A percentile compares a stretch with the other conserved stretches of the same genome.
Conservation (phyloP, 2,797 vertebrate species). For the Xiphorhynchus erythropygius region DNA sequence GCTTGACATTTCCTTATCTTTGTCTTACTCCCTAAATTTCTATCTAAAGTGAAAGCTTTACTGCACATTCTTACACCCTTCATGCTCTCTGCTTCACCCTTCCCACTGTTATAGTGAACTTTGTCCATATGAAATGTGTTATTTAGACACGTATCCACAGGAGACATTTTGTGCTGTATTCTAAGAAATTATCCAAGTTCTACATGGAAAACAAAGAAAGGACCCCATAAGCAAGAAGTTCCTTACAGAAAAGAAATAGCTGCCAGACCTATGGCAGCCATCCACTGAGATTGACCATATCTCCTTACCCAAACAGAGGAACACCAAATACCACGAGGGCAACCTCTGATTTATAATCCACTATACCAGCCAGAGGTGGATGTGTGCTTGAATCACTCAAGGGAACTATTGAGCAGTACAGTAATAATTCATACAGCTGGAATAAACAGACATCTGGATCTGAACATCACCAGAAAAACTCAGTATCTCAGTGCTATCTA, state of each 20-base stretch:
- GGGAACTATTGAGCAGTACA: not conserved
- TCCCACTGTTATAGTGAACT: not conserved
- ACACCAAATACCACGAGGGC: not conserved
- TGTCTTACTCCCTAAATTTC: not conserved
- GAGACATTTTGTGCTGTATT: not conserved
- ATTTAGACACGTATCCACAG: not conserved
- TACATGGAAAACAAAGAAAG: not conserved
- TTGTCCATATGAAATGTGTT: not conserved
- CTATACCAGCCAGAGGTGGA: not conserved
- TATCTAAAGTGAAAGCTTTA: not conserved
- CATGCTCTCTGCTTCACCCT: not conserved
- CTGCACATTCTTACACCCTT: not conserved
- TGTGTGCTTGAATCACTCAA: not conserved
- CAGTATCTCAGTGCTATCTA: not conserved
- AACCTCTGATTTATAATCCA: not conserved
- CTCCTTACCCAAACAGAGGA: not conserved
- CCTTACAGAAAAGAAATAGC: not conserved
- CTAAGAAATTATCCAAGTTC: not conserved
- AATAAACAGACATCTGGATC: not conserved
- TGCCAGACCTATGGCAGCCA: not conserved
- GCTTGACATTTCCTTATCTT: not conserved
- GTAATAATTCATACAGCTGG: not conserved
- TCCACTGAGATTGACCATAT: not conserved
- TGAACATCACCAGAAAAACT: not conserved
- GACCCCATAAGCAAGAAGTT: not conserved